Evolutionary conservation across 2,113 vertebrate species (phyloP).

Genomic region (Muntiacus reevesi): DNA sequence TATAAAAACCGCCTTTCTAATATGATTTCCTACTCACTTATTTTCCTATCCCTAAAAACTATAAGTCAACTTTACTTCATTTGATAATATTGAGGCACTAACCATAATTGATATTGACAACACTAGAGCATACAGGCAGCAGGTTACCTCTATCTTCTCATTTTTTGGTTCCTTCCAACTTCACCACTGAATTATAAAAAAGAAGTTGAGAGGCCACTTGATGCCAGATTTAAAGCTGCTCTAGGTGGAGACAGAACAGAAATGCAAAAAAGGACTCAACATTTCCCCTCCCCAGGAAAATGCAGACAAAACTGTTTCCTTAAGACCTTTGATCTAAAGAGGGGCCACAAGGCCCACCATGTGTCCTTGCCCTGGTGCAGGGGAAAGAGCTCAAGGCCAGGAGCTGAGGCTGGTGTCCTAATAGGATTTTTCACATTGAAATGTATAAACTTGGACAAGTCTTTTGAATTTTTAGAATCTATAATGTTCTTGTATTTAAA

Average conservation of each 20-base stretch:
- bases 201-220: neutral
- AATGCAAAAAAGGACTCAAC: neutral
- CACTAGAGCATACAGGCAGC: neutral
- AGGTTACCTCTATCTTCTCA: neutral
- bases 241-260: neutral
- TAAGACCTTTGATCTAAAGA: neutral
- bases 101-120: neutral
- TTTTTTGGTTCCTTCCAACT: neutral
- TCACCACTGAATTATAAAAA: neutral
- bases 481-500: neutral
- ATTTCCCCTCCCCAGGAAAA: neutral
- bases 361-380: neutral
- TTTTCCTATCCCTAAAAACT: neutral
- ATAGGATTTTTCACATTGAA: neutral
- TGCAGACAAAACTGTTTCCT: neutral
- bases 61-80: neutral
- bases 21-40: neutral
- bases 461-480: neutral
- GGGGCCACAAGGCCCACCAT: too few species aligned
- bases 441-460: neutral
- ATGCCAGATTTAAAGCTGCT: neutral
- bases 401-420: neutral
- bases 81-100: neutral
- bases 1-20: neutral
- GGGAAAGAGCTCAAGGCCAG: neutral